A percentile compares a stretch with the other conserved stretches of the same genome.
Evolutionary conservation across 2,113 vertebrate species (phyloP).

Genomic region (Psilopsiagon aymara): DNA sequence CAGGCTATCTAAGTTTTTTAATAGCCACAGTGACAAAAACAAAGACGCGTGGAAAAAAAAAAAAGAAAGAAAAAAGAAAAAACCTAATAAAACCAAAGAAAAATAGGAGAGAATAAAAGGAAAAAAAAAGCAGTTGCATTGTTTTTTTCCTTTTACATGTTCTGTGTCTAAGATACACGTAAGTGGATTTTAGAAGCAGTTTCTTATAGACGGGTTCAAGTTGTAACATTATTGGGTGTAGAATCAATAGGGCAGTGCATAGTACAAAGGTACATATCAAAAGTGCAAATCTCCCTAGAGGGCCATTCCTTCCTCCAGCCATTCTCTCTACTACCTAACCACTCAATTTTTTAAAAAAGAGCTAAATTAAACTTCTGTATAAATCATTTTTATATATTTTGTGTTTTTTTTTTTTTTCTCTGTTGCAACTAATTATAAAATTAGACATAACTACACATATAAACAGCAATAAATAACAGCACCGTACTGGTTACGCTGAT

Average conservation of each 20-base stretch:
- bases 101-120: constrained; percentile 47
- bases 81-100: background rate
- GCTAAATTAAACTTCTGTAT: constrained; percentile 82
- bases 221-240: constrained; percentile 95
- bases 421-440: constrained; percentile 82
- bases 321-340: constrained; percentile 83
- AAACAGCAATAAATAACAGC: constrained; percentile 87
- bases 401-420: constrained; percentile 28
- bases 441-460: constrained; percentile 83
- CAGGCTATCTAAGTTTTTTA: too few relatives aligned
- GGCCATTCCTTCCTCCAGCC: constrained; percentile 78
- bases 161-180: constrained; percentile 93
- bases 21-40: too few relatives aligned
- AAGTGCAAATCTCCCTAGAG: constrained; percentile 99
- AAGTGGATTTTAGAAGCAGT: constrained; percentile 87
- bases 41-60: too few relatives aligned
- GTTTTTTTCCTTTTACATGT: constrained; percentile 67
- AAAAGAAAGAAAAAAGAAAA: too few relatives aligned
- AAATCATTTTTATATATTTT: constrained; percentile 80
- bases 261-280: constrained; percentile 99
- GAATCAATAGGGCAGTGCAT: constrained; percentile 99
- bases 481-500: constrained; percentile 83
- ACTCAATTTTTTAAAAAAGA: constrained; percentile 82
- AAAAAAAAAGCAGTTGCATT: constrained; percentile 70
- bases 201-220: constrained; percentile 96